These are phyloP conservation scores for Clarias gariepinus DNA, from an alignment of 2,113 vertebrate genomes.

Conservation along the genomic window DNA sequence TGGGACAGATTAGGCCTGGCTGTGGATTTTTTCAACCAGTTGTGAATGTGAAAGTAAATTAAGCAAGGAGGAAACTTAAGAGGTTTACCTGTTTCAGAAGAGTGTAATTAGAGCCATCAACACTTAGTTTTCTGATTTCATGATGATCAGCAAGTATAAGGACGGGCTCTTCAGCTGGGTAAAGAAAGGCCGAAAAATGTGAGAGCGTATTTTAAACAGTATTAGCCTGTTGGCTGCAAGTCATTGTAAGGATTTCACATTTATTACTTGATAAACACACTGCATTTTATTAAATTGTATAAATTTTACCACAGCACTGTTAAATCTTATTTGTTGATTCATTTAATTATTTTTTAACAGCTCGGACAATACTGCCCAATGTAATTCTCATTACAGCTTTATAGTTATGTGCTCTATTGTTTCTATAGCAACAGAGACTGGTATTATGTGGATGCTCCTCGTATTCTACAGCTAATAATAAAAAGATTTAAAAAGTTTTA, in stretches of 20 bases:
- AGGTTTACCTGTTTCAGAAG: constrained; percentile 91
- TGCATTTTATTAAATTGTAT: background rate
- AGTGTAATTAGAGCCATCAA: constrained; percentile 96
- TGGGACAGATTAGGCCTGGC: background rate
- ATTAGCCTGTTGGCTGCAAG: background rate
- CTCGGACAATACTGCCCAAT: background rate
- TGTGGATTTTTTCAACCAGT: background rate
- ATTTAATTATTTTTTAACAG: background rate
- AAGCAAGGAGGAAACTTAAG: background rate
- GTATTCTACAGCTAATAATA: background rate
- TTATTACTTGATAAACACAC: constrained; percentile 13
- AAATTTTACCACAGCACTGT: background rate
- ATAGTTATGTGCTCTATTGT: background rate
- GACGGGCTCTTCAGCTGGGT: constrained; percentile 92
- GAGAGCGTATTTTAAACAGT: background rate
- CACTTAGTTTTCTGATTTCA: constrained; percentile 96
- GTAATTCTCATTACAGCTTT: background rate
- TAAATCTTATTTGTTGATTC: background rate
- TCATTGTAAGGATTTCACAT: background rate
- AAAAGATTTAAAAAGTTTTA: background rate
- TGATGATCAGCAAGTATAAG: constrained; percentile 98
- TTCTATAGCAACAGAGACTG: constrained; percentile 1
- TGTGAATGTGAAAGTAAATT: constrained; percentile 7
- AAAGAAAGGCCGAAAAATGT: constrained; percentile 46
- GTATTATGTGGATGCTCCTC: background rate